These are phyloP conservation scores for Antheraea mylitta DNA, from an alignment of 1,140 invertebrate species.

Conservation along the genomic window DNA sequence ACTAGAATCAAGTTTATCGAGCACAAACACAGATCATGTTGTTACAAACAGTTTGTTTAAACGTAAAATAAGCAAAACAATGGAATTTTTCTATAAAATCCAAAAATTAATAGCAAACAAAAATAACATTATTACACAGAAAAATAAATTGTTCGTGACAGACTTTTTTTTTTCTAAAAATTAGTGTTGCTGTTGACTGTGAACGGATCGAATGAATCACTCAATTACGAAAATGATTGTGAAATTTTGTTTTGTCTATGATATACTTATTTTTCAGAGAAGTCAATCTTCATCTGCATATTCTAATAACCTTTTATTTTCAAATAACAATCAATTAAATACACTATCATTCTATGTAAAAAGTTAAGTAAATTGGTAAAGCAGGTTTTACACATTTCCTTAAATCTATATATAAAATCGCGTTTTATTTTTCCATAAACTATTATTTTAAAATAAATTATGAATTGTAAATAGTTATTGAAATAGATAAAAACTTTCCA, in stretches of 20 bases:
- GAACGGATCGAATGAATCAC: conserved; percentile 27
- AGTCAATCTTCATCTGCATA: no score
- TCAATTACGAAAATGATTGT: conserved; percentile 21
- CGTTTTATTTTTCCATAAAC: no score
- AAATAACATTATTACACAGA: conserved; percentile 28
- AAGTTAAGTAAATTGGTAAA: no score
- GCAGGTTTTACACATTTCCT: no score
- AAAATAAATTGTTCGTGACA: conserved; percentile 34
- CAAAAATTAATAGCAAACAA: conserved; percentile 28
- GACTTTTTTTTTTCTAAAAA: conserved; percentile 33
- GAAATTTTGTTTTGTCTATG: conserved; percentile 19
- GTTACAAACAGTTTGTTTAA: conserved; percentile 13
- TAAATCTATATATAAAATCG: no score
- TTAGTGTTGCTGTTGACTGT: conserved; percentile 7
- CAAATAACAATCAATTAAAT: no score
- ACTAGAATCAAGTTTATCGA: conserved; percentile 42
- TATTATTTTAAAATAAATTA: no score
- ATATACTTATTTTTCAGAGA: neutral
- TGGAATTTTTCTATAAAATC: conserved; percentile 20
- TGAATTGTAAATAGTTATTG: no score
- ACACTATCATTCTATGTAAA: no score
- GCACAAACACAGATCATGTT: conserved; percentile 40
- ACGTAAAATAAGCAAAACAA: conserved; percentile 17
- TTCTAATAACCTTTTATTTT: no score
- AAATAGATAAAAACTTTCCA: no score